Evolutionary conservation across 1,140 invertebrate species (phyloP), one percentile per base, ranked within the genome.

Genomic region (Nasonia longicornis): DNA sequence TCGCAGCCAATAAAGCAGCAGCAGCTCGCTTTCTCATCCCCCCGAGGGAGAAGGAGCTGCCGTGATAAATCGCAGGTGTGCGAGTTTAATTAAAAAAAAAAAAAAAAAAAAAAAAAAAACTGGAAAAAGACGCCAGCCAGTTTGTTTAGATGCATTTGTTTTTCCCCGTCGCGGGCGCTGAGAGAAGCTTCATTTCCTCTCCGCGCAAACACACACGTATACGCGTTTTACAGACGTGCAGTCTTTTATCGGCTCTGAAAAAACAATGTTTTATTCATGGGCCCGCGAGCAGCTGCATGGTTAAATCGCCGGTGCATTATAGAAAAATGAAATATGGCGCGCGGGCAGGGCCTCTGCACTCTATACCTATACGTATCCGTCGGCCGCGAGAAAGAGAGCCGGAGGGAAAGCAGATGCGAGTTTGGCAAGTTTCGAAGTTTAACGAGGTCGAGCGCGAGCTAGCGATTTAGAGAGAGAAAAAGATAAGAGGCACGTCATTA

Each of bases 381-480:
- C 7, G 14, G 16, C 16, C 7, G 20, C 20, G 45, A 48, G 45
- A 58, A 58, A 58, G 52, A 58, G 7, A 74, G 63, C 16, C 22
- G 69, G 73, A 42, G 42, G 10, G 76, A 45, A 52, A 82, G 75
- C 10, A 83, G 45, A 81, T 22, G 45, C 38, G 42, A 77, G 77
- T 58, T 70, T 42, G 11, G 31, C 20, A 77, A 35, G 10, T 75
- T 75, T 75, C n/a, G 73, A 75, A 52, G 16, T 63, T 63, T 63
- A 75, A 45, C 29, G 75, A 77, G 75, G 64, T 66, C 58, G 63
- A 35, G 38, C 38, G 0, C 26, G n/a, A 67, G 20, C 20, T 66
- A 31, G n/a, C 16, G 38, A 77, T 66, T 22, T 42, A 35, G 16
- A 67, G 63, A 67, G n/a, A 67, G 20, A 52, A 14, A 52, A 0